These are phyloP conservation scores for Athene cunicularia DNA, from an alignment of 2,113 vertebrate species.

Conservation along the genomic window DNA sequence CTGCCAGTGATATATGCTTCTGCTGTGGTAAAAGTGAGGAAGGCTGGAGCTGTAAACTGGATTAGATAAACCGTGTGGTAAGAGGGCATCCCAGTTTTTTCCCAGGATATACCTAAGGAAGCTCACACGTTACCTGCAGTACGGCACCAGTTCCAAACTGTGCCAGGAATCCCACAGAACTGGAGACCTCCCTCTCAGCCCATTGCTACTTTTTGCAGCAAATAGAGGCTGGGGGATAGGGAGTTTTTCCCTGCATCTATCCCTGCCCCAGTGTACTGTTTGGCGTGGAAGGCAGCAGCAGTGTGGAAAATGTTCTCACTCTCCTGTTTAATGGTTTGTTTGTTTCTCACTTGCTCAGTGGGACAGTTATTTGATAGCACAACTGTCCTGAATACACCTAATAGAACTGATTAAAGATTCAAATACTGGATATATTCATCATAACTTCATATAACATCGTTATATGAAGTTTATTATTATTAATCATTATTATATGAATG, in stretches of 20 bases:
- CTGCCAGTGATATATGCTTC: background rate
- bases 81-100: background rate
- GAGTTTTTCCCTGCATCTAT: background rate
- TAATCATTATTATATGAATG: too few species aligned
- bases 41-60: background rate
- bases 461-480: too few species aligned
- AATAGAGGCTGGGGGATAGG: background rate
- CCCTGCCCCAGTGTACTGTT: background rate
- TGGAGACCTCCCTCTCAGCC: background rate
- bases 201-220: background rate
- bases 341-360: background rate
- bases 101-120: background rate
- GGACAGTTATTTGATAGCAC: background rate
- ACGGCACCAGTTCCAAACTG: background rate
- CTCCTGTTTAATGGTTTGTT: background rate
- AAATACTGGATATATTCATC: background rate
- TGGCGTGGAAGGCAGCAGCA: background rate
- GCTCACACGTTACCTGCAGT: background rate
- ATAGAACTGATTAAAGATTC: background rate
- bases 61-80: background rate
- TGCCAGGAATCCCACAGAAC: background rate
- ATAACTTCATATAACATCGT: too few species aligned
- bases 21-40: background rate
- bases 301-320: background rate
- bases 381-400: background rate